Percentiles rank a stretch among this genome's conserved stretches.
These are phyloP conservation scores for Noctua fimbriata DNA, from an alignment of 2,888 invertebrate species.

Conservation along the genomic window DNA sequence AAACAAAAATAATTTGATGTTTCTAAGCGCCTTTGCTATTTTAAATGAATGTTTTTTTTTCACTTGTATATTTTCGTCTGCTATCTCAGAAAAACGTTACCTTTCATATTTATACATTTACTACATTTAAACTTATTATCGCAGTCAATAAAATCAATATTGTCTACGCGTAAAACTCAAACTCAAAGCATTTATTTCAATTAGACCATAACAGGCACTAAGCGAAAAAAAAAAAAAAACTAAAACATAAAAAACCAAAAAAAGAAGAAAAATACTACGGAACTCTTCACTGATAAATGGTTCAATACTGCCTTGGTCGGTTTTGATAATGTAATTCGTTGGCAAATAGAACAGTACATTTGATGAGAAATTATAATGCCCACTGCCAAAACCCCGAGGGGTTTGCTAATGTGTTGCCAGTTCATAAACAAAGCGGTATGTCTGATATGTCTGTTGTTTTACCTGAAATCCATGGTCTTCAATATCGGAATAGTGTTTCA, in stretches of 20 bases:
- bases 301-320: fast-evolving
- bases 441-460: slow-evolving; percentile 9
- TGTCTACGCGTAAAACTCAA: too few species aligned
- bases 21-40: background rate
- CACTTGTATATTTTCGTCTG: background rate
- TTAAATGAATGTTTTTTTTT: too few species aligned
- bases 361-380: background rate
- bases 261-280: slow-evolving; percentile 1
- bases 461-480: background rate
- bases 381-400: background rate
- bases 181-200: too few species aligned
- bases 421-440: slow-evolving; percentile 2
- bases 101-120: background rate
- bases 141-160: background rate
- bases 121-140: background rate
- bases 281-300: background rate
- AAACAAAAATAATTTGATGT: background rate
- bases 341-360: slow-evolving; percentile 16
- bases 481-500: background rate
- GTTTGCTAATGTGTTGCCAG: background rate
- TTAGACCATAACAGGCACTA: too few species aligned
- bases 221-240: too few species aligned
- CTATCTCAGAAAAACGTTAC: too few species aligned
- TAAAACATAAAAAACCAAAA: too few species aligned
- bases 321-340: slow-evolving; percentile 17